Evolutionary conservation across 2,888 invertebrate species (phyloP), one percentile per base, ranked within the genome.

Genomic region (Nephrotoma flavescens): DNA sequence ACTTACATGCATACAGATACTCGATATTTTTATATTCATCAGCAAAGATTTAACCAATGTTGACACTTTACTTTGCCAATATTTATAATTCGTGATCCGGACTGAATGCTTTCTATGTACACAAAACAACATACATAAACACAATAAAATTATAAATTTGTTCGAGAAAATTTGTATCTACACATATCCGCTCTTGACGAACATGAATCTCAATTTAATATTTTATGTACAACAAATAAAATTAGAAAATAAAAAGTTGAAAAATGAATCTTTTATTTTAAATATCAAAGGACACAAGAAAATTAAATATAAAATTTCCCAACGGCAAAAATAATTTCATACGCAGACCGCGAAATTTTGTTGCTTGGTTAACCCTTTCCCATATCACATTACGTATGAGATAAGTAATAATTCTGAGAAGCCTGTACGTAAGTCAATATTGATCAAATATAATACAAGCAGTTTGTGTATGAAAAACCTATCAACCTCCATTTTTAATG

Each of bases 61-160:
- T 88, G 88, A 88, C 88, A 88, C 87, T 87, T 87, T 87, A 86
- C 88, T 87, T 87, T 87, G 87, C 88, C 87, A 88, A 88, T 88
- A 88, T 88, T 88, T 88, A 88, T 88, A 88, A 88, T 88, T 88
- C 88, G 87, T 88, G 88, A 88, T 88, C 88, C 87, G 87, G 87
- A 87, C 87, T 86, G 87, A 87, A 86, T 87, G 87, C 87, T 88
- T 85, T 86, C 87, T 41, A 86, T 86, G 87, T 86, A 87, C 86
- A 88, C 87, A 88, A 41, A 84, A 42, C 84, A 84, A 42, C 41
- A 84, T 42, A 71, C 4, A 47, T n/a, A n/a, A 7, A 71, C 71
- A 71, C 31, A 71, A 71, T 71, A 71, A 71, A 71, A 71, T 71
- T 71, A 47, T 47, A 11, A 47, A 11, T 47, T 9, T 47, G 11